Evolutionary conservation across 1,140 invertebrate species (phyloP).

Genomic region (Drosophila murphyi): DNA sequence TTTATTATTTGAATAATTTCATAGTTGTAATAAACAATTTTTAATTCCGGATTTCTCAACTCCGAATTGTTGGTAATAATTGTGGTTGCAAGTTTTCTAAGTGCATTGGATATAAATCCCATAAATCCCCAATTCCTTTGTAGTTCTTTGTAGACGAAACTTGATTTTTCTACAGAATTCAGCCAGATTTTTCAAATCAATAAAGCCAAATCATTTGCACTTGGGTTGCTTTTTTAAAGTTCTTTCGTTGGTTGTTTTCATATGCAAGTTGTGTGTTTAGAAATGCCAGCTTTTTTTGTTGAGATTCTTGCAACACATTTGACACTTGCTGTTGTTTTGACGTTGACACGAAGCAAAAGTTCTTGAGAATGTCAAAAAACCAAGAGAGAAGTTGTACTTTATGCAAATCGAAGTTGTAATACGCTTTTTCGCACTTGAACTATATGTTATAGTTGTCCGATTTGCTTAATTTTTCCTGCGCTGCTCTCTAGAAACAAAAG

Average conservation of each 20-base stretch:
- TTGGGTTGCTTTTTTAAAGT: slow-evolving; percentile 22
- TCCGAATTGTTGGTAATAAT: background rate
- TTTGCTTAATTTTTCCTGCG: too few relatives aligned
- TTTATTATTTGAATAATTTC: background rate
- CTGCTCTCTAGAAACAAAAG: too few relatives aligned
- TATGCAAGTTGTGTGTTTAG: slow-evolving; percentile 15
- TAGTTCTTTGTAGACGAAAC: background rate
- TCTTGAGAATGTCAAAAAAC: slow-evolving; percentile 66
- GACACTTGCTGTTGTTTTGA: slow-evolving; percentile 48
- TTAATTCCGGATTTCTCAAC: too few relatives aligned
- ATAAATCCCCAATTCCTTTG: background rate
- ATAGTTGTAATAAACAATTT: background rate
- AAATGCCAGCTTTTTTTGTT: slow-evolving; percentile 46
- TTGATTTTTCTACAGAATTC: background rate
- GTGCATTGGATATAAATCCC: background rate
- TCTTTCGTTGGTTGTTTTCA: background rate
- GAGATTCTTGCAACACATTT: slow-evolving; percentile 71
- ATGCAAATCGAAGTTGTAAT: background rate
- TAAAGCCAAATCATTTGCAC: slow-evolving; percentile 46
- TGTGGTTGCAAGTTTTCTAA: slow-evolving; percentile 8
- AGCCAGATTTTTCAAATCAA: slow-evolving; percentile 19
- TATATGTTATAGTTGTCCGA: too few relatives aligned
- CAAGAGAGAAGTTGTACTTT: slow-evolving; percentile 7
- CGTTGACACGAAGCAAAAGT: slow-evolving; percentile 60
- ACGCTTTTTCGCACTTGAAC: background rate